Base-by-base conservation (phyloP, 1,140 invertebrate genomes). In the Leucophenga varia region DNA sequence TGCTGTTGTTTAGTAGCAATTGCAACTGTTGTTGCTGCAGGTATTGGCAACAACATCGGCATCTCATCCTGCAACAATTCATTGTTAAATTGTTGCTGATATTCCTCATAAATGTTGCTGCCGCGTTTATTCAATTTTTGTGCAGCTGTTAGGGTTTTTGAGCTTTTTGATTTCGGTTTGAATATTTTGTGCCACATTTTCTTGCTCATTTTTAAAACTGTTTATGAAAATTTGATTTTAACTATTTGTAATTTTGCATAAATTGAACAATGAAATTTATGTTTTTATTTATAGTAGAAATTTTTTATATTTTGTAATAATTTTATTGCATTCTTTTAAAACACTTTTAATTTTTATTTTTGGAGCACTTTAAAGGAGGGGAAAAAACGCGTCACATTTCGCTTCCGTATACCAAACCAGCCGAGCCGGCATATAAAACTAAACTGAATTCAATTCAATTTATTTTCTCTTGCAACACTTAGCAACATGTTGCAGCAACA, bases 101-200 rank as follows among this genome's bases (percentile, higher is more conserved):
- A 72, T 46, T 72, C 70, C 42, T 72, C 70, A 30, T 61, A 72
- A 47, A 67, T 59, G 43, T 65, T 67, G 54, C 70, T 72, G 39
- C 60, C 58, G 3, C 69, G 65, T 43, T 70, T 70, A 54, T 72
- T 55, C 38, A 57, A 40, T 35, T 61, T 41, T 47, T 17, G 40
- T 12, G 35, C 31, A 3, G 28, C 14, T 3, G 64, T 31, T 55
- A 42, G 18, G n/a, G 55, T 30, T 55, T 56, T 48, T 56, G 45
- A 13, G 31, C 18, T 63, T 60, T 19, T 57, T 14, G 64, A 38
- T 40, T 74, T 74, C 5, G 68, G 64, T 59, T 74, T 74, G 36
- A 74, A 74, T 20, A 74, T 72, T 49, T 74, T 74, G 38, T 64
- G 52, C 71, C 71, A 74, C 71, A 74, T 74, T 59, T 68, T 72